These are phyloP conservation scores for Phalloptychus januarius DNA, from an alignment of 2,797 vertebrate genomes.

Conservation along the genomic window DNA sequence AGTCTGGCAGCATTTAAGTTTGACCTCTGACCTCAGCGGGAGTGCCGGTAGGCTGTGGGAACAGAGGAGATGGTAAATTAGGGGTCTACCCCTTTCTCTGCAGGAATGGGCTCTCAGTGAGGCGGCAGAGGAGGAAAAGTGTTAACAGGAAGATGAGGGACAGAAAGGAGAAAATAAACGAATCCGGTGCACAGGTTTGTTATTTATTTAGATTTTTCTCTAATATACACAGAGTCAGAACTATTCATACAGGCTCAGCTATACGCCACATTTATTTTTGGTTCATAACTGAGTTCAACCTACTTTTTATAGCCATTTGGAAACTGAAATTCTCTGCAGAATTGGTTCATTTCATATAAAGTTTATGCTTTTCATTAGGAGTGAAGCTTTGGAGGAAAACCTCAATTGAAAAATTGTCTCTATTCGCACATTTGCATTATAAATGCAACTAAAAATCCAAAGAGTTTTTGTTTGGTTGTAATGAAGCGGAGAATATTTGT, in stretches of 20 bases:
- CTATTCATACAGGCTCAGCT: neutral
- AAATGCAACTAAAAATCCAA: neutral
- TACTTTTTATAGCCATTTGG: neutral
- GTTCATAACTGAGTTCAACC: neutral
- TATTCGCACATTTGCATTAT: too few relatives aligned
- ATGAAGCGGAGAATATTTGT: neutral
- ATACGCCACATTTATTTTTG: neutral
- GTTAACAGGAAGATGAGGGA: slow-evolving; percentile 7
- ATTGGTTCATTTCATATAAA: neutral
- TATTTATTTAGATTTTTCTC: neutral
- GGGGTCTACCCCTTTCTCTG: slow-evolving; percentile 31
- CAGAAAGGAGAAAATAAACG: neutral
- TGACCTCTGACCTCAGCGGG: slow-evolving; percentile 46
- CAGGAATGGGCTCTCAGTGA: slow-evolving; percentile 17
- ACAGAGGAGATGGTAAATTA: slow-evolving; percentile 37
- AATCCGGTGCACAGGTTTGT: neutral
- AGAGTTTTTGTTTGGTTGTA: neutral
- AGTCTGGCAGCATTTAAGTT: slow-evolving; percentile 51
- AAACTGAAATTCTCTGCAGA: neutral
- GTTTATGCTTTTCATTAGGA: neutral
- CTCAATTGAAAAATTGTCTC: too few relatives aligned
- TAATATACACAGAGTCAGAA: neutral
- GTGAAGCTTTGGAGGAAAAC: neutral
- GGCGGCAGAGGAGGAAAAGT: neutral
- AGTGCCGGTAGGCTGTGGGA: slow-evolving; percentile 47